A percentile compares a stretch with the other conserved stretches of the same genome.
These are phyloP conservation scores for Eupithecia insigniata DNA, from an alignment of 2,888 invertebrate species.

Conservation along the genomic window DNA sequence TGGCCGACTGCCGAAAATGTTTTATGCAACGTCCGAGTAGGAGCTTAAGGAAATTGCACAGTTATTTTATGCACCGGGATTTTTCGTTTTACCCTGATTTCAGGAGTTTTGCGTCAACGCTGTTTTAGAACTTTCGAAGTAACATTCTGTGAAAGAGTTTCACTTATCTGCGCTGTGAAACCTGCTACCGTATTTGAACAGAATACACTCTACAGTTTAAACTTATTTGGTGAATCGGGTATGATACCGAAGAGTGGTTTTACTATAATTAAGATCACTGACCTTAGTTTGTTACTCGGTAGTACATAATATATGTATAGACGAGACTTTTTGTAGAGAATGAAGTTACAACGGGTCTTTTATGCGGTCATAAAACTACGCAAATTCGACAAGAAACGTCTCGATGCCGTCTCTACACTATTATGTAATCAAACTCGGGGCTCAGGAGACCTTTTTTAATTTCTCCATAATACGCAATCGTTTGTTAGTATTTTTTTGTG, in stretches of 20 bases:
- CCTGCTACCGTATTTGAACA: neutral
- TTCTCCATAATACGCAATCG: no score
- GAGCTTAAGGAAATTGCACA: slow-evolving; percentile 57
- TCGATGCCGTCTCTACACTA: no score
- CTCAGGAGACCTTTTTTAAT: no score
- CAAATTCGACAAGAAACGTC: no score
- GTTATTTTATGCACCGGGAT: slow-evolving; percentile 50
- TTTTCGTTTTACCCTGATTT: slow-evolving; percentile 39
- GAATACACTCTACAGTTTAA: neutral
- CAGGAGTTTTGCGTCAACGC: slow-evolving; percentile 20
- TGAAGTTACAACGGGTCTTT: no score
- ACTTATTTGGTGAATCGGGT: no score
- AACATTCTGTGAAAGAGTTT: slow-evolving; percentile 1
- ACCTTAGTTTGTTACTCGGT: no score
- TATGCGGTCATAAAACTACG: no score
- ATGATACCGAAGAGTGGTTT: neutral
- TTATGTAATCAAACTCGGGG: no score
- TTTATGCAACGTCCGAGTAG: slow-evolving; percentile 57
- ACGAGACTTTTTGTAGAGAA: no score
- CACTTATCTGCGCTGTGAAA: neutral
- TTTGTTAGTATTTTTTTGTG: no score
- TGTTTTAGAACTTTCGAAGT: slow-evolving; percentile 2
- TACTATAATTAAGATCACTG: neutral
- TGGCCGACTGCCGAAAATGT: slow-evolving; percentile 56
- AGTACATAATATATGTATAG: no score